Percentiles rank a stretch among this genome's conserved stretches.
Conservation (phyloP, 2,888 invertebrate species). For the Taenaris catops region DNA sequence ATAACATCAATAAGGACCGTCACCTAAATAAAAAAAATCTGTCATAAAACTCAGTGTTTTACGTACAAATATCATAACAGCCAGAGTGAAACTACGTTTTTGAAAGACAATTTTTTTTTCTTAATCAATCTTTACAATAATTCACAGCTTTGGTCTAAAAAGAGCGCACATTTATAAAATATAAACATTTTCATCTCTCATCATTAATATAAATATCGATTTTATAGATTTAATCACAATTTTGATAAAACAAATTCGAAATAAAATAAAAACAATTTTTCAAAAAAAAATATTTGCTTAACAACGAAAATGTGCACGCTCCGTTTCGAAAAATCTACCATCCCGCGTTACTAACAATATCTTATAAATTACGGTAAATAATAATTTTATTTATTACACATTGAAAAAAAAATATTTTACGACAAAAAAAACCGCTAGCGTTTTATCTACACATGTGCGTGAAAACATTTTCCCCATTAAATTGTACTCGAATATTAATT, state of each 20-base stretch:
- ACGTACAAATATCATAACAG: background rate
- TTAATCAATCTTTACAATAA: constrained; percentile 31
- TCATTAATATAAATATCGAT: constrained; percentile 29
- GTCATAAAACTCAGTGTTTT: too few species aligned
- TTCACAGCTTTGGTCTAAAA: constrained; percentile 76
- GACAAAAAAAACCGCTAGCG: constrained; percentile 29
- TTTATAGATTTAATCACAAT: constrained; percentile 28
- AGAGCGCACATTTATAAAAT: constrained; percentile 52
- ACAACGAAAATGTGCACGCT: constrained; percentile 39
- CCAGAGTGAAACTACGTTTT: constrained; percentile 10
- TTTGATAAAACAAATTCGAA: constrained; percentile 20
- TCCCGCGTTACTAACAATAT: constrained; percentile 36
- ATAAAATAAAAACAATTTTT: constrained; percentile 25
- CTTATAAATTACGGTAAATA: constrained; percentile 44
- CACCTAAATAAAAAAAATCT: too few species aligned
- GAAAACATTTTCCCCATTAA: constrained; percentile 24
- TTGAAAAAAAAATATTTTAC: constrained; percentile 20
- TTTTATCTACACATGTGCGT: constrained; percentile 31
- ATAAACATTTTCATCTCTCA: constrained; percentile 33
- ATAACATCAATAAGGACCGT: too few species aligned
- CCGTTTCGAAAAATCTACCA: constrained; percentile 37
- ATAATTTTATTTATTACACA: constrained; percentile 18
- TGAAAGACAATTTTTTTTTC: constrained; percentile 2
- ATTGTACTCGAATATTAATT: constrained; percentile 31
- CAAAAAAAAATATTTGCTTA: constrained; percentile 29